Base-by-base conservation (phyloP, 2,888 invertebrate genomes). In the Heteromyza rotundicornis region DNA sequence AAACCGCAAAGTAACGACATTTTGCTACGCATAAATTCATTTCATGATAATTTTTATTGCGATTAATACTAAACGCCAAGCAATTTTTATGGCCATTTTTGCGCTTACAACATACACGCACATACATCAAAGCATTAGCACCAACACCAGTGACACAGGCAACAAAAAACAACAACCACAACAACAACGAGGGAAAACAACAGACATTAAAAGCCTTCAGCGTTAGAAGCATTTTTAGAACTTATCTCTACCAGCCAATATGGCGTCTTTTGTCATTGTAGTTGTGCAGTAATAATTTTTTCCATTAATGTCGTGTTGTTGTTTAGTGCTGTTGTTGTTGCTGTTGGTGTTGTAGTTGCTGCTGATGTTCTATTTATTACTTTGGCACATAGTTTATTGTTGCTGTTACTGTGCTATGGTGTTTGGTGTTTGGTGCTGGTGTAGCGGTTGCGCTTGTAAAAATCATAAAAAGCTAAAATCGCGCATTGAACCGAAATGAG, bases 261-360 rank as follows among this genome's bases (percentile, higher is more conserved):
- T 54, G 54, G 54, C 54, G 54, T 54, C 54, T 27, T 51, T 35
- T 36, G 36, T 54, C 36, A 54, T 35, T 20, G 54, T 54, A 36
- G 35, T 54, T 17, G 54, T 54, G 32, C 35, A 14, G 52, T 52
- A 27, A 27, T 10, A 27, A 27, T 10, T 27, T 27, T 27, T 27
- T 27, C n/a, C n/a, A n/a, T n/a, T n/a, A n/a, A n/a, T n/a, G n/a
- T n/a, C 27, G 27, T 10, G 27, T 27, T 10, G 10, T 5, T 10
- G 5, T 7, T 27, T 27, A 27, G 5, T 27, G 10, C 27, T 27
- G 52, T 52, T 52, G 12, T 52, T 23, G 22, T 52, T 23, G 12
- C 17, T 23, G 32, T 52, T 52, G 24, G 24, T 52, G 22, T 27
- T 52, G 22, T 52, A 3, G 16, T 32, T 52, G 52, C 27, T 52